Evolutionary conservation across 1,140 invertebrate genomes (phyloP).

Genomic region (Hyles vespertilio): DNA sequence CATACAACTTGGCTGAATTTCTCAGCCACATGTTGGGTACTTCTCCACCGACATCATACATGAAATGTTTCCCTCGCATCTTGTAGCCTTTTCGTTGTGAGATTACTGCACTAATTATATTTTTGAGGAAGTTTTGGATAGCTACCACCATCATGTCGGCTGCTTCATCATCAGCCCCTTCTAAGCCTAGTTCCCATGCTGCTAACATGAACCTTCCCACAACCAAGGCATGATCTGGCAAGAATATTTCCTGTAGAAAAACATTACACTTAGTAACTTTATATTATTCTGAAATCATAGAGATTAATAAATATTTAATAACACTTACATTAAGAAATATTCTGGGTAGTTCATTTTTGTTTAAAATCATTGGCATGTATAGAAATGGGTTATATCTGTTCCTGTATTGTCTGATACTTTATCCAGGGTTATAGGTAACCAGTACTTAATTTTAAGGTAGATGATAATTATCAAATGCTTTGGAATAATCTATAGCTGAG

Average conservation of each 20-base stretch:
- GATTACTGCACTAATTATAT: conserved; percentile 84
- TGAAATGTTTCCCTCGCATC: conserved; percentile 80
- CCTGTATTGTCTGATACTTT: no score
- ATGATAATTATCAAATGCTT: no score
- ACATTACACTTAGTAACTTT: neutral
- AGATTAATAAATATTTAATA: no score
- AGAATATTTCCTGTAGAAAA: conserved; percentile 78
- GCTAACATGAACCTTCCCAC: conserved; percentile 86
- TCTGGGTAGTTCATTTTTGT: no score
- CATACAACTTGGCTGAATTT: conserved; percentile 74
- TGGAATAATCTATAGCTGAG: no score
- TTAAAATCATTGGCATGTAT: no score
- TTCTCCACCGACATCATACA: conserved; percentile 83
- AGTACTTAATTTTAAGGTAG: no score
- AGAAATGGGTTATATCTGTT: no score
- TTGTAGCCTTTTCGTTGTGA: conserved; percentile 84
- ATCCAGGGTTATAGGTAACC: no score
- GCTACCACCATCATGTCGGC: conserved; percentile 85
- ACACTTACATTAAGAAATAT: no score
- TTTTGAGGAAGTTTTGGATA: conserved; percentile 84
- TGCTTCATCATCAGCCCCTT: conserved; percentile 86
- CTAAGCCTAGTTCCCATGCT: conserved; percentile 88
- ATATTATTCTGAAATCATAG: no score
- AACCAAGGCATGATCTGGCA: conserved; percentile 86
- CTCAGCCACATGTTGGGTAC: conserved; percentile 83